Evolutionary conservation across 2,888 invertebrate genomes (phyloP), one percentile per base, ranked within the genome.

Genomic region (Linnaemya tessellans): DNA sequence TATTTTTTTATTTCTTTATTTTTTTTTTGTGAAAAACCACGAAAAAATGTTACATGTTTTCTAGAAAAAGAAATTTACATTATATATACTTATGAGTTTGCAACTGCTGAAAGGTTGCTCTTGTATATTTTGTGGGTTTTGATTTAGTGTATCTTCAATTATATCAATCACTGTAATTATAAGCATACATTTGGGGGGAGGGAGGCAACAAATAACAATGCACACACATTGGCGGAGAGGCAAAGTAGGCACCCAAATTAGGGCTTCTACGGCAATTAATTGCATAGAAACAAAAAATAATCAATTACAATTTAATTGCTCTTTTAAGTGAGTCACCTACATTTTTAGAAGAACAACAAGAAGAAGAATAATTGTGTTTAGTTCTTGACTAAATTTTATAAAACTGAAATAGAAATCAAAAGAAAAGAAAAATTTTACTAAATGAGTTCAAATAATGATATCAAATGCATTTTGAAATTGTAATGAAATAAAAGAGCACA

Each of bases 241-340:
- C 22, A 60, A 68, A 58, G 67, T 60, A 13, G 4, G 62, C 43
- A 62, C n/a, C n/a, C 49, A 51, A 62, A 54, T 62, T 54, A 62
- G 70, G 43, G 78, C 38, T 70, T 79, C 58, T 43, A 43, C 46
- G 56, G 35, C 41, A 49, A 73, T 20, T 60, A 60, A 73, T 60
- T 60, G n/a, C 7, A 20, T 56, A 9, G 41, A 51, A 3, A 68
- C 46, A 49, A 46, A 67, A n/a, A 4, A 49, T 49, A 49, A 30
- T 25, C 30, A 67, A 46, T 46, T 8, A 65, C 15, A 65, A 25
- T 46, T 18, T 22, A 30, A n/a, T 43, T 64, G 1, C 41, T 64
- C 20, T n/a, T 25, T n/a, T 13, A 25, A 56, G 22, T 56, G 25
- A 25, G 25, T 25, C 54, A 56, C 22, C 15, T 25, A 56, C 8